Percentiles rank a stretch among this genome's conserved stretches.
Evolutionary conservation across 2,888 invertebrate genomes (phyloP).

Genomic region (Scrobipalpa atriplicella): DNA sequence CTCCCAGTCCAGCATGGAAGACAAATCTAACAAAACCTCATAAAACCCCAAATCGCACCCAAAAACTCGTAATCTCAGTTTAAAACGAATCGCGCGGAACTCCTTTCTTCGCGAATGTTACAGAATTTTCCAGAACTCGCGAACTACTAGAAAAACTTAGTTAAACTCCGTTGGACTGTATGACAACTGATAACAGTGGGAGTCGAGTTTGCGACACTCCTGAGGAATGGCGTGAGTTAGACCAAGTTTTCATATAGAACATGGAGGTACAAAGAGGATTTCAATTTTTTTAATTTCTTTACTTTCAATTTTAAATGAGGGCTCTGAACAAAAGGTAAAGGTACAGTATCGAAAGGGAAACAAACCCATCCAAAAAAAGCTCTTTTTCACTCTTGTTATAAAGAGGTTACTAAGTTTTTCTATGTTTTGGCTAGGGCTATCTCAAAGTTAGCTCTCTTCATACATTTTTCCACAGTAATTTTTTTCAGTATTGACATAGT

Average conservation of each 20-base stretch:
- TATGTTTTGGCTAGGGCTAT: no score
- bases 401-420: no score
- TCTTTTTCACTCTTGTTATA: no score
- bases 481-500: no score
- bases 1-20: no score
- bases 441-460: no score
- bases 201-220: slow-evolving; percentile 49
- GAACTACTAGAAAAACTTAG: slow-evolving; percentile 60
- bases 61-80: slow-evolving; percentile 20
- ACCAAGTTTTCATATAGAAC: slow-evolving; percentile 29
- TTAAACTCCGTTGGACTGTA: slow-evolving; percentile 67
- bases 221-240: slow-evolving; percentile 57
- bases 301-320: no score
- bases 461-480: no score
- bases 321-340: no score
- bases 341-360: no score
- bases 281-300: neutral
- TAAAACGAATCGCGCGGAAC: slow-evolving; percentile 24
- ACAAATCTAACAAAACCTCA: neutral
- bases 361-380: no score
- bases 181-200: slow-evolving; percentile 71
- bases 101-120: slow-evolving; percentile 30
- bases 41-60: neutral
- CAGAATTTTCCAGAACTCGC: slow-evolving; percentile 33
- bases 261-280: slow-evolving; percentile 6